phyloP scores from a whole-genome alignment of 2,113 vertebrate genomes.

The Turdus rufiventris region DNA sequence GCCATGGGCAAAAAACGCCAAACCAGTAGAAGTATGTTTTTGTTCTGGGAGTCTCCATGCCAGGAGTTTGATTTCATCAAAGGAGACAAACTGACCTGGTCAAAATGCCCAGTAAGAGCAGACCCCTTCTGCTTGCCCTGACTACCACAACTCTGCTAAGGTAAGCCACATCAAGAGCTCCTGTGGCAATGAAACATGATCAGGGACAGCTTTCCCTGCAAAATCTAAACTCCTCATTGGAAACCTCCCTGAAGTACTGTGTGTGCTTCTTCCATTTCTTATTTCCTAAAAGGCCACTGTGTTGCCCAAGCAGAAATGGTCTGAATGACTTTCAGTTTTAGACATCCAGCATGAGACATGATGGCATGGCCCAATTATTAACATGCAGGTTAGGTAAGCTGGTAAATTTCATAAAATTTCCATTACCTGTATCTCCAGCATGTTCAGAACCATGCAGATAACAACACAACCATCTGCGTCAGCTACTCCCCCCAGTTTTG shows the following conservation, averaged over 20 bases:
- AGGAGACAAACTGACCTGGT: not conserved
- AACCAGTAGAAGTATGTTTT: not conserved
- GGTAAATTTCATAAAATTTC: not conserved
- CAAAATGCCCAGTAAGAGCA: not conserved
- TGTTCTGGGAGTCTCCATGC: not conserved
- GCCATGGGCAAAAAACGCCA: not conserved
- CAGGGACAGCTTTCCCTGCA: not conserved
- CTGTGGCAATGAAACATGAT: not conserved
- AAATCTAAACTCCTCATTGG: not conserved
- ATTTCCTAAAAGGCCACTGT: not conserved
- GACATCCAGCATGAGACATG: not conserved
- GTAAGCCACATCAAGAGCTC: not conserved
- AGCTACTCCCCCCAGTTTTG: not conserved
- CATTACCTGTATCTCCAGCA: not conserved
- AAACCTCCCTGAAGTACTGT: not conserved
- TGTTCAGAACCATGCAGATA: not conserved
- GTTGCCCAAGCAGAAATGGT: not conserved
- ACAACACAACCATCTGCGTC: not conserved
- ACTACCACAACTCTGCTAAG: not conserved
- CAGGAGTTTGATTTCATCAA: not conserved
- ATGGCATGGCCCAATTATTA: not conserved
- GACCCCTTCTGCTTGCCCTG: not conserved
- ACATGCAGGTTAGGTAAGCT: not conserved
- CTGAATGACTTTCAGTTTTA: not conserved
- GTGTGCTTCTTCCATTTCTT: not conserved